A percentile compares a stretch with the other conserved stretches of the same genome.
Conservation (phyloP, 2,797 vertebrate genomes). For the Valencia hispanica region DNA sequence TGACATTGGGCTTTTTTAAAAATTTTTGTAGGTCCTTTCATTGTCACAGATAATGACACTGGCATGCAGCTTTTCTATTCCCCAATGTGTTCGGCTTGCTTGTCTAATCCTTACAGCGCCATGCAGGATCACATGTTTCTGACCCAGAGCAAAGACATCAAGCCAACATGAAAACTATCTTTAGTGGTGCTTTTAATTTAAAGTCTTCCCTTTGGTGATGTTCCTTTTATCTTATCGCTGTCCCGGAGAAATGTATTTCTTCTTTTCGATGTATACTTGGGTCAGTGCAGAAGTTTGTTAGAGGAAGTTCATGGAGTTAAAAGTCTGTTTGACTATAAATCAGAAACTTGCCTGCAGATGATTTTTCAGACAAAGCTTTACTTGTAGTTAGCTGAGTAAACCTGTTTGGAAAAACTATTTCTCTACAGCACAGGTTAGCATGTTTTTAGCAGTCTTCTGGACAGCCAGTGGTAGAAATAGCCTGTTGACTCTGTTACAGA, state of each 20-base stretch:
- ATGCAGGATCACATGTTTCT: background rate
- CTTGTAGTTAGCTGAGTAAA: background rate
- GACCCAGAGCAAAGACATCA: background rate
- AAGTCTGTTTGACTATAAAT: background rate
- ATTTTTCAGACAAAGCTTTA: background rate
- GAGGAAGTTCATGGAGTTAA: background rate
- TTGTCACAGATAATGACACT: background rate
- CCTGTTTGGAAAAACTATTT: background rate
- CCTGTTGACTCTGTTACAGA: background rate
- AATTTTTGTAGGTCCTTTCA: background rate
- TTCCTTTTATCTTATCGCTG: background rate
- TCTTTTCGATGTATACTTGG: background rate
- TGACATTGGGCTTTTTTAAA: background rate
- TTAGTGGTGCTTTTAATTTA: background rate
- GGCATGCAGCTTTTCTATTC: background rate
- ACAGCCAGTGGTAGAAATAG: background rate
- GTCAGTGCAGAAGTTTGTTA: background rate
- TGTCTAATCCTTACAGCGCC: background rate
- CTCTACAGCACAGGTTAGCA: background rate
- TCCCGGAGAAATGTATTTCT: background rate
- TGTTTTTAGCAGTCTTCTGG: background rate
- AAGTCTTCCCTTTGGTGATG: background rate
- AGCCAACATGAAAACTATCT: background rate
- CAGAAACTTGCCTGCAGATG: background rate
- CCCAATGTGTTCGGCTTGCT: background rate